Evolutionary conservation across 2,888 invertebrate genomes (phyloP).

Genomic region (Eledona agricola): DNA sequence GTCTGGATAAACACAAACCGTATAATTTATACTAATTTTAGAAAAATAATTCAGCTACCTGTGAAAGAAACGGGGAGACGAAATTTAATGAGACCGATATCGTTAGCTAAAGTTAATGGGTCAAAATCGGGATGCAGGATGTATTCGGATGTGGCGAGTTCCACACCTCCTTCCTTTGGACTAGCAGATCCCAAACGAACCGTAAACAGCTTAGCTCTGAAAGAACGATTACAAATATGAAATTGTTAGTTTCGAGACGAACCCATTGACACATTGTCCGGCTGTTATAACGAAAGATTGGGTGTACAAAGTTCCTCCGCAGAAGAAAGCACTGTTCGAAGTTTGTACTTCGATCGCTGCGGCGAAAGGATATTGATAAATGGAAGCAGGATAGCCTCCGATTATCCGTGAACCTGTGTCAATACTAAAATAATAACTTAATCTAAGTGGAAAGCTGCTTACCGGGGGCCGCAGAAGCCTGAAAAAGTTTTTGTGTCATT

Average conservation of each 20-base stretch:
- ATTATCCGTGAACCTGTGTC: constrained; percentile 6
- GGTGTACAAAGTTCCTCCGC: constrained; percentile 1
- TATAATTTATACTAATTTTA: not conserved
- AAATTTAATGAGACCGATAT: constrained; percentile 8
- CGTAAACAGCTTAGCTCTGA: constrained; percentile 3
- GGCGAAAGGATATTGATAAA: constrained; percentile 13
- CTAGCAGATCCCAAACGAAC: constrained; percentile 11
- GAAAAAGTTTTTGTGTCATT: too few species aligned
- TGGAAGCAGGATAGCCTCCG: constrained; percentile 6
- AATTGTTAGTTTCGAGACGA: not conserved
- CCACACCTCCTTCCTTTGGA: constrained; percentile 3
- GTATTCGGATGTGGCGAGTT: constrained; percentile 3
- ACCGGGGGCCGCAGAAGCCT: too few species aligned
- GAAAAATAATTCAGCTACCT: constrained; percentile 4
- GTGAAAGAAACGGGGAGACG: constrained; percentile 7
- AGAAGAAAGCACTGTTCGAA: constrained; percentile 9
- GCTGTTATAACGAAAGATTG: constrained; percentile 12
- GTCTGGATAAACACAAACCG: constrained; percentile 11
- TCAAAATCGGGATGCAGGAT: constrained; percentile 14
- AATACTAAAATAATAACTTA: not conserved
- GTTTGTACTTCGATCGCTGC: constrained; percentile 11
- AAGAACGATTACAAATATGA: constrained; percentile 1
- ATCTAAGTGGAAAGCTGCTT: too few species aligned
- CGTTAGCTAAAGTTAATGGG: constrained; percentile 4
- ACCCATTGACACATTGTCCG: constrained; percentile 13